Percentiles rank a stretch among this genome's conserved stretches.
phyloP scores from a whole-genome alignment of 2,888 invertebrate species.

The Spodoptera littoralis region DNA sequence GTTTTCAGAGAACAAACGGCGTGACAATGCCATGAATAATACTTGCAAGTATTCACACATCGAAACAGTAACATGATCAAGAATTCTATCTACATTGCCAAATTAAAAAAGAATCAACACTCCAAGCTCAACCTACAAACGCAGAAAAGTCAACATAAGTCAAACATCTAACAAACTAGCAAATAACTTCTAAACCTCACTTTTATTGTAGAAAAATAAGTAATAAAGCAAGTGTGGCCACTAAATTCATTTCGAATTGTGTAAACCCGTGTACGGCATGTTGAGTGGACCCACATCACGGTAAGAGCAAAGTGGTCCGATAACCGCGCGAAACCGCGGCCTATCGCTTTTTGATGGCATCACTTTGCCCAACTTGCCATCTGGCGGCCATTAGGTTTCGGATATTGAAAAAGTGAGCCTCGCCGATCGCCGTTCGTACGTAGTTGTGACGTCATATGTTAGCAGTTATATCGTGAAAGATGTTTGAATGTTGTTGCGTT shows the following conservation, averaged over 20 bases:
- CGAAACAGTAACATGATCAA: too few relatives aligned
- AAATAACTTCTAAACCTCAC: too few relatives aligned
- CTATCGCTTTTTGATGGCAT: conserved; percentile 89
- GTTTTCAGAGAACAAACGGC: too few relatives aligned
- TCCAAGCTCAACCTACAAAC: too few relatives aligned
- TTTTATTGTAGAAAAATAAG: conserved; percentile 23
- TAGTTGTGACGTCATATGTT: conserved; percentile 59
- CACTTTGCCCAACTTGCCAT: conserved; percentile 88
- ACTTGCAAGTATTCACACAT: too few relatives aligned
- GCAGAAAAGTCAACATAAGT: too few relatives aligned
- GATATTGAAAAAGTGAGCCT: conserved; percentile 88
- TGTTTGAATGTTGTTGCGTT: conserved; percentile 31
- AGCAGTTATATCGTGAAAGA: conserved; percentile 51
- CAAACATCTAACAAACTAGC: too few relatives aligned
- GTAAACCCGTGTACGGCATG: conserved; percentile 75
- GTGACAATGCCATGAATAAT: too few relatives aligned
- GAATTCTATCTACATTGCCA: too few relatives aligned
- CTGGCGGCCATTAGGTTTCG: conserved; percentile 86
- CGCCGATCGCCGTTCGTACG: conserved; percentile 65
- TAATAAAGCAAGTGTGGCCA: conserved; percentile 33
- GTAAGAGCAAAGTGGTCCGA: conserved; percentile 85
- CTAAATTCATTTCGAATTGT: conserved; percentile 60
- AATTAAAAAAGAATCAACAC: too few relatives aligned
- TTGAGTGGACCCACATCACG: conserved; percentile 82
- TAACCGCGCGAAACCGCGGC: conserved; percentile 85